Evolutionary conservation across 2,113 vertebrate genomes (phyloP).

Genomic region (Mustelus asterias): DNA sequence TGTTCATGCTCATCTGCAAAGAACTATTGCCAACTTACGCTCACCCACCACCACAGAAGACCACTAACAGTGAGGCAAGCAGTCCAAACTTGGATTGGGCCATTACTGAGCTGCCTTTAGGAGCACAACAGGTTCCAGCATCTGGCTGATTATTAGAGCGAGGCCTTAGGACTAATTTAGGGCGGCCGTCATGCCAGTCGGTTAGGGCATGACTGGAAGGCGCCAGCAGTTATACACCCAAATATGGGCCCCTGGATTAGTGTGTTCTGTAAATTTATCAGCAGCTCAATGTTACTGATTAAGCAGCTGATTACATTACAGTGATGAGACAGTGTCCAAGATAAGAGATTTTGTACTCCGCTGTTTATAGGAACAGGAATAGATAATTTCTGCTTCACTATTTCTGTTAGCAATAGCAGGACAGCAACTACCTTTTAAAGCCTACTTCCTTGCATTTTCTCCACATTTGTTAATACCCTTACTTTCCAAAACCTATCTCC

Average conservation of each 20-base stretch:
- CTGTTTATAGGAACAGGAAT: not conserved
- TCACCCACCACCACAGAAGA: not conserved
- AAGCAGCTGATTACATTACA: not conserved
- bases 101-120: not conserved
- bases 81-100: not conserved
- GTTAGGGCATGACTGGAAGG: not conserved
- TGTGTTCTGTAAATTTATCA: constrained; percentile 8
- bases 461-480: not conserved
- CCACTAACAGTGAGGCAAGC: not conserved
- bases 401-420: not conserved
- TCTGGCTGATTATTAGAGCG: not conserved
- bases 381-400: not conserved
- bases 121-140: not conserved
- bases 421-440: not conserved
- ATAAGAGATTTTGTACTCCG: not conserved
- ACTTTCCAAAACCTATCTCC: not conserved
- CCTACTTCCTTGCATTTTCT: not conserved
- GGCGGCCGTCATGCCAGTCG: not conserved
- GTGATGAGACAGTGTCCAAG: not conserved
- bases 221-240: not conserved
- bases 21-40: no score
- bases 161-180: not conserved
- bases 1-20: not conserved
- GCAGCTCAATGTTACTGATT: not conserved
- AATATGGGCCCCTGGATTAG: not conserved